Base-by-base conservation (phyloP, 1,140 invertebrate species). In the Rhizoglyphus robini region DNA sequence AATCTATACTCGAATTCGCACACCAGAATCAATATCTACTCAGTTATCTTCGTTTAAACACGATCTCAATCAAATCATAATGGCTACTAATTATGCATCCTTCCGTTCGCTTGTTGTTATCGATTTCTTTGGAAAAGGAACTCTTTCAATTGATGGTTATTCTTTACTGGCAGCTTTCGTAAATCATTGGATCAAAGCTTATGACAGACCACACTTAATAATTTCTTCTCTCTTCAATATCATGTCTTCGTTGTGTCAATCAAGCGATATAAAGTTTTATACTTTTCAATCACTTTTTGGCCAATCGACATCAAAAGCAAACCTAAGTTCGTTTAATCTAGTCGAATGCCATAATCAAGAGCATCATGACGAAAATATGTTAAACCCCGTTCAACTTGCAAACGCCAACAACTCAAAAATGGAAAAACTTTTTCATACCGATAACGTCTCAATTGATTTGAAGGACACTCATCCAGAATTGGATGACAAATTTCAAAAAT, bases 71-170 rank as follows among this genome's bases (percentile, higher is more conserved):
- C 88, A 92, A 80, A 87, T 90, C 76, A 81, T 86, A 13, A 76
- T 81, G 31, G 82, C 85, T 15, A 71, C 90, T 1, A 78, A 81
- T 61, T 80, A 79, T 68, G 83, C 83, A 0, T 83, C 82, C 0
- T 71, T 75, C 0, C 77, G 79, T 61, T 88, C 88, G 0, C 73
- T 96, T 1, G 79, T 95, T 0, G 79, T 94, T 32, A 80, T 94
- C 51, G 92, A 96, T 76, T 91, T 95, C 76, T 92, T 94, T 79
- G 91, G 91, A 0, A 87, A 87, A 77, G 88, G 88, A 67, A 95
- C 92, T 13, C 79, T 84, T 2, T 83, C 84, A 70, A 78, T 80
- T 1, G 88, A 90, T 76, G 88, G 88, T 0, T 71, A 85, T 36
- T 78, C 84, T 5, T 74, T 93, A 32, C 74, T 91, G 1, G 77